These are phyloP conservation scores for Hemibagrus guttatus DNA, from an alignment of 2,797 vertebrate species.

Conservation along the genomic window DNA sequence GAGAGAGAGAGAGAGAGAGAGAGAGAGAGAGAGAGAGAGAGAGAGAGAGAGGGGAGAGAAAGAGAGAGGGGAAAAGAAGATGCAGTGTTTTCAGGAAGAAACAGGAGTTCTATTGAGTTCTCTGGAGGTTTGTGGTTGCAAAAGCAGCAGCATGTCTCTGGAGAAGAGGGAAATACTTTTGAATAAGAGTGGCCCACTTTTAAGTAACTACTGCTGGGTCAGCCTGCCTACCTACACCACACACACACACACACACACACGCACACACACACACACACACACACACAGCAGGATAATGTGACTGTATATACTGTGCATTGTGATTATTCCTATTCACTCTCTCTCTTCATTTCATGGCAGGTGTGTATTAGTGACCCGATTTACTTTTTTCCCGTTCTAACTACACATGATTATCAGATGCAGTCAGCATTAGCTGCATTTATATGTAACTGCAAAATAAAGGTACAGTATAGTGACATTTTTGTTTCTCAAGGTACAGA, in stretches of 20 bases:
- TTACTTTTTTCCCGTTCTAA: neutral
- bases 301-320: neutral
- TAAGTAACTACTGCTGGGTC: constrained; percentile 68
- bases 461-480: neutral
- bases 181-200: constrained; percentile 79
- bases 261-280: constrained; percentile 3
- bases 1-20: constrained; percentile 11
- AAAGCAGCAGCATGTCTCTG: constrained; percentile 59
- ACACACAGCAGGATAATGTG: constrained; percentile 7
- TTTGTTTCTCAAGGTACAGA: neutral
- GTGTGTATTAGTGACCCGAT: neutral
- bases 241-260: constrained; percentile 30
- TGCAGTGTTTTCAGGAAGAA: constrained; percentile 59
- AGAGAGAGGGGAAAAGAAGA: constrained; percentile 44
- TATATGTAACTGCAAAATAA: neutral
- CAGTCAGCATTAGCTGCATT: neutral
- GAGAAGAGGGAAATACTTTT: constrained; percentile 68
- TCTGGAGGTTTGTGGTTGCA: constrained; percentile 39
- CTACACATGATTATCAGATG: constrained; percentile 3
- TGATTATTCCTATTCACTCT: neutral
- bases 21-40: constrained; percentile 31
- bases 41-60: constrained; percentile 42
- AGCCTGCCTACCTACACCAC: constrained; percentile 52
- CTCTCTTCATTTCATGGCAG: neutral
- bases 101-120: constrained; percentile 43